Evolutionary conservation across 2,888 invertebrate genomes (phyloP).

Genomic region (Anoplius nigerrimus): DNA sequence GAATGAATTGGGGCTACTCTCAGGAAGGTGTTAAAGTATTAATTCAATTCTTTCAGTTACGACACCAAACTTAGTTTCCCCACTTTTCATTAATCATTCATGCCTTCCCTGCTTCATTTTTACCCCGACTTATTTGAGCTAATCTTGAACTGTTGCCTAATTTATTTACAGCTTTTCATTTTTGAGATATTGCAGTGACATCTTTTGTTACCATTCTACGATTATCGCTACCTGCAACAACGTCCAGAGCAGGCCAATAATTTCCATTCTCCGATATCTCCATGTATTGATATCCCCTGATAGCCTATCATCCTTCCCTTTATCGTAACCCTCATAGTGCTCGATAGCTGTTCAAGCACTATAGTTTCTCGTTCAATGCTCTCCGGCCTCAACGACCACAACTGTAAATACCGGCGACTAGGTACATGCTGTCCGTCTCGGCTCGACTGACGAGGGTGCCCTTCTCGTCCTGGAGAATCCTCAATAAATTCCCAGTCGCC

Average conservation of each 20-base stretch:
- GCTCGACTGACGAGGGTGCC: neutral
- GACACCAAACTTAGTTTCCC: neutral
- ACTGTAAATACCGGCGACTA: constrained; percentile 46
- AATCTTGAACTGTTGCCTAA: no score
- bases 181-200: no score
- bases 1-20: neutral
- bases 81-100: neutral
- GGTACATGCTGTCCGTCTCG: constrained; percentile 20
- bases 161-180: no score
- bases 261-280: neutral
- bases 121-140: neutral
- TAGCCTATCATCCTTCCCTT: no score
- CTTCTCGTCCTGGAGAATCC: constrained; percentile 30
- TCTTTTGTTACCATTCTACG: no score
- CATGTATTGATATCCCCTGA: no score
- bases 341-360: no score
- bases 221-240: neutral
- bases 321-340: no score
- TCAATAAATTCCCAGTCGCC: constrained; percentile 46
- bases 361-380: no score
- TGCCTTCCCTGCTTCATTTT: neutral
- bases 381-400: constrained; percentile 31
- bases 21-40: neutral
- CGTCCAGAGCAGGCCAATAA: neutral
- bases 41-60: no score